Percentiles rank a stretch among this genome's conserved stretches.
These are phyloP conservation scores for Parapsyche elsis DNA, from an alignment of 1,140 invertebrate species.

Conservation along the genomic window DNA sequence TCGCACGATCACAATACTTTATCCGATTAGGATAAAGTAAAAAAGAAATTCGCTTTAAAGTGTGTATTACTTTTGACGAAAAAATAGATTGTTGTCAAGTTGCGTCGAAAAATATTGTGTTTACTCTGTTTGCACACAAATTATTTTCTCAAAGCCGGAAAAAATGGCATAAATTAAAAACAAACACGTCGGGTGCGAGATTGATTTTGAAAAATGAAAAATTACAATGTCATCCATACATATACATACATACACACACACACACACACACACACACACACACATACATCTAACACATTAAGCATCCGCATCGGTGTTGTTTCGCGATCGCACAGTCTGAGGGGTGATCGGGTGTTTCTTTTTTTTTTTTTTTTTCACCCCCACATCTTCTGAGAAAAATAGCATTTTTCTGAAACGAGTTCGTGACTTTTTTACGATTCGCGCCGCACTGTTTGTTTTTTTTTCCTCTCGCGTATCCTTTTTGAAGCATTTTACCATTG, in stretches of 20 bases:
- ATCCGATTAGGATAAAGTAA: too few relatives aligned
- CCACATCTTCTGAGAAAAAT: conserved; percentile 52
- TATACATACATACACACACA: conserved; percentile 7
- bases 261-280: too few relatives aligned
- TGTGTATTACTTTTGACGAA: too few relatives aligned
- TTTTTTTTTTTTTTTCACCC: conserved; percentile 45
- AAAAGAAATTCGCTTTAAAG: too few relatives aligned
- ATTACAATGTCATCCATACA: conserved; percentile 28
- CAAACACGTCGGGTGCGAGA: neutral
- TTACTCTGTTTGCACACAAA: conserved; percentile 21
- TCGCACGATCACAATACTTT: too few relatives aligned
- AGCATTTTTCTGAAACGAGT: conserved; percentile 56
- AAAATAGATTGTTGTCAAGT: neutral
- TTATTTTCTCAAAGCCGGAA: conserved; percentile 28
- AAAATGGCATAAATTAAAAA: neutral
- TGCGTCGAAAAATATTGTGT: conserved; percentile 1
- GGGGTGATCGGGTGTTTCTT: conserved; percentile 25
- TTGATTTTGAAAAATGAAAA: conserved; percentile 27
- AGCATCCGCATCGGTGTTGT: conserved; percentile 24
- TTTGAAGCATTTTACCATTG: conserved; percentile 56
- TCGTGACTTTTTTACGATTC: conserved; percentile 57
- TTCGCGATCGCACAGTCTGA: conserved; percentile 19
- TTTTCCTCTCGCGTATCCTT: conserved; percentile 48
- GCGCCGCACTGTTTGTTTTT: conserved; percentile 47
- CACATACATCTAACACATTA: conserved; percentile 12